Percentiles rank a stretch among this genome's conserved stretches.
Evolutionary conservation across 2,113 vertebrate species (phyloP).

Genomic region (Lucifuga dentata): DNA sequence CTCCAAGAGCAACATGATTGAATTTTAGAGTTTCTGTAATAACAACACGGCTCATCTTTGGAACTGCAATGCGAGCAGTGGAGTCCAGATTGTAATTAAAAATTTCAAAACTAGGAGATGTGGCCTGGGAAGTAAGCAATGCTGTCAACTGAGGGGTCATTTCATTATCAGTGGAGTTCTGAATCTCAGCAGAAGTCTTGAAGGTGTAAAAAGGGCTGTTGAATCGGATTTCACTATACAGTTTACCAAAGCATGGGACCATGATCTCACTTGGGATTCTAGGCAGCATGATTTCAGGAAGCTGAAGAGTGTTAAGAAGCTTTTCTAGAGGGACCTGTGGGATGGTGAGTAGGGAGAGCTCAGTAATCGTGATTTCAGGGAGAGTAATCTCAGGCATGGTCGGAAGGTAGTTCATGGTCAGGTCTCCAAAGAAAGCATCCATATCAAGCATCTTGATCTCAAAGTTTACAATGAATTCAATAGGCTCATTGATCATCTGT

Average conservation of each 20-base stretch:
- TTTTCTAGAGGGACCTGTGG: slow-evolving; percentile 82
- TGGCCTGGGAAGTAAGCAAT: slow-evolving; percentile 81
- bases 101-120: slow-evolving; percentile 79
- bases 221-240: slow-evolving; percentile 85
- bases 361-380: slow-evolving; percentile 79
- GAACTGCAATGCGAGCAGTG: slow-evolving; percentile 81
- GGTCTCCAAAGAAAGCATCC: slow-evolving; percentile 81
- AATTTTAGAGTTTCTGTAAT: slow-evolving; percentile 86
- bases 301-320: slow-evolving; percentile 82
- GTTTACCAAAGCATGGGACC: slow-evolving; percentile 89
- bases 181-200: slow-evolving; percentile 82
- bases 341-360: slow-evolving; percentile 83
- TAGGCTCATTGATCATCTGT: slow-evolving; percentile 80
- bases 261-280: slow-evolving; percentile 80
- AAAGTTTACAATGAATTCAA: slow-evolving; percentile 85
- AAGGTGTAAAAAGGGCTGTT: slow-evolving; percentile 86
- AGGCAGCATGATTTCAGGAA: slow-evolving; percentile 86
- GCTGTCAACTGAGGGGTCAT: slow-evolving; percentile 82
- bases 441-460: slow-evolving; percentile 80
- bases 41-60: slow-evolving; percentile 80
- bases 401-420: slow-evolving; percentile 80
- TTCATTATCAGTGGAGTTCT: slow-evolving; percentile 80
- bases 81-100: slow-evolving; percentile 87
- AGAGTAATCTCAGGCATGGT: slow-evolving; percentile 78
- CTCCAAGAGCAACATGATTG: slow-evolving; percentile 78